These are phyloP conservation scores for Xenops minutus DNA, from an alignment of 2,797 vertebrate genomes.

Conservation along the genomic window DNA sequence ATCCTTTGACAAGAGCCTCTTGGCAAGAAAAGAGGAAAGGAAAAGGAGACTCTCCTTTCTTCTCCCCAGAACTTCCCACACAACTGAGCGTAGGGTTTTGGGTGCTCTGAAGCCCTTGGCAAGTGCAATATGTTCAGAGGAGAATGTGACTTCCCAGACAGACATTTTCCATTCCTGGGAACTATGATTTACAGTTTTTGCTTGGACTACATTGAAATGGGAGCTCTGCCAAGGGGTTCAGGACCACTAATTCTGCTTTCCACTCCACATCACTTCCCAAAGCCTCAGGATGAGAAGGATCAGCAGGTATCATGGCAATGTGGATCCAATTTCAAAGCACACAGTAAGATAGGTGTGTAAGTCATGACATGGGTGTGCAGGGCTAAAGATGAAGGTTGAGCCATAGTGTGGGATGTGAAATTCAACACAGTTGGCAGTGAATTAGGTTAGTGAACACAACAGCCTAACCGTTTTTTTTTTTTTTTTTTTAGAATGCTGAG, in stretches of 20 bases:
- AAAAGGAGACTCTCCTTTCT: background rate
- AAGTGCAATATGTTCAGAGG: background rate
- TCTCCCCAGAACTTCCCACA: background rate
- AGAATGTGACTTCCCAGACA: background rate
- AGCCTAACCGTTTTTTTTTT: background rate
- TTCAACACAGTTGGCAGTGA: background rate
- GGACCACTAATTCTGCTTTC: background rate
- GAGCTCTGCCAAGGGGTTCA: background rate
- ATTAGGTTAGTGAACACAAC: background rate
- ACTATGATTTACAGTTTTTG: constrained; percentile 1
- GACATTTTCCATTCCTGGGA: background rate
- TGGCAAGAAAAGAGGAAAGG: accelerated
- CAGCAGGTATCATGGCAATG: background rate
- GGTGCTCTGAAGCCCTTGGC: background rate
- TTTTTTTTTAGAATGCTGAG: background rate
- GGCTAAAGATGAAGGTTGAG: background rate
- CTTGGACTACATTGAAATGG: constrained; percentile 17
- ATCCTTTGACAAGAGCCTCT: background rate
- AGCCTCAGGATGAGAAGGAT: background rate
- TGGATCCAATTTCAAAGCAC: background rate
- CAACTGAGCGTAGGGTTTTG: background rate
- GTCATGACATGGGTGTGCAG: background rate
- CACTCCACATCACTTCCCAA: background rate
- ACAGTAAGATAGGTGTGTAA: background rate
- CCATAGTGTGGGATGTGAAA: background rate